Evolutionary conservation across 2,888 invertebrate species (phyloP).

Genomic region (Drosophila rellima): DNA sequence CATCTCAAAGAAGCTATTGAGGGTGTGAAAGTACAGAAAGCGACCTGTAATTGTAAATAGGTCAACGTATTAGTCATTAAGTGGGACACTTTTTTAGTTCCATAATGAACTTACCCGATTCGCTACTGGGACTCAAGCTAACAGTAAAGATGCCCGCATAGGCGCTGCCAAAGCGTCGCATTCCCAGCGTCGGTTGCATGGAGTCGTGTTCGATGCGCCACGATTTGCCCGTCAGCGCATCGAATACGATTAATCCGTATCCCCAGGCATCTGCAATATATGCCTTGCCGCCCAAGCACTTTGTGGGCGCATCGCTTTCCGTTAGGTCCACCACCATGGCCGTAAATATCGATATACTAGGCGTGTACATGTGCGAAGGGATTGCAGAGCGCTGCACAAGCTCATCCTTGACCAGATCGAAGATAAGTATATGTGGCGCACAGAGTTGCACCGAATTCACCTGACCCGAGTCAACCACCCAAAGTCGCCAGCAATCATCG

Average conservation of each 20-base stretch:
- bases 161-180: slow-evolving; percentile 69
- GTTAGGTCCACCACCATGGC: slow-evolving; percentile 87
- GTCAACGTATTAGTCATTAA: too few species aligned
- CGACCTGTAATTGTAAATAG: slow-evolving; percentile 85
- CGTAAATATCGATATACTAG: slow-evolving; percentile 84
- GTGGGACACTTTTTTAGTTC: too few species aligned
- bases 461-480: slow-evolving; percentile 89
- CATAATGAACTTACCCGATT: slow-evolving; percentile 31
- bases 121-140: slow-evolving; percentile 75
- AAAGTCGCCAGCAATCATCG: slow-evolving; percentile 88
- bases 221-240: slow-evolving; percentile 86
- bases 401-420: slow-evolving; percentile 89
- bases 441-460: slow-evolving; percentile 88
- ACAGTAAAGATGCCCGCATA: slow-evolving; percentile 83
- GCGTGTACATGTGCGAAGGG: slow-evolving; percentile 73
- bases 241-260: slow-evolving; percentile 88
- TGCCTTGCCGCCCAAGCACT: slow-evolving; percentile 87
- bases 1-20: slow-evolving; percentile 88
- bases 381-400: slow-evolving; percentile 83
- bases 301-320: slow-evolving; percentile 69
- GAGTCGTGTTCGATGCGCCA: slow-evolving; percentile 88
- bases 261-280: slow-evolving; percentile 89
- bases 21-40: slow-evolving; percentile 88
- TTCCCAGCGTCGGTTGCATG: slow-evolving; percentile 86
- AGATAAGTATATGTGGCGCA: slow-evolving; percentile 91